These are phyloP conservation scores for Phenganax subtilis DNA, from an alignment of 92 coral and sea anemone species.

Conservation along the genomic window DNA sequence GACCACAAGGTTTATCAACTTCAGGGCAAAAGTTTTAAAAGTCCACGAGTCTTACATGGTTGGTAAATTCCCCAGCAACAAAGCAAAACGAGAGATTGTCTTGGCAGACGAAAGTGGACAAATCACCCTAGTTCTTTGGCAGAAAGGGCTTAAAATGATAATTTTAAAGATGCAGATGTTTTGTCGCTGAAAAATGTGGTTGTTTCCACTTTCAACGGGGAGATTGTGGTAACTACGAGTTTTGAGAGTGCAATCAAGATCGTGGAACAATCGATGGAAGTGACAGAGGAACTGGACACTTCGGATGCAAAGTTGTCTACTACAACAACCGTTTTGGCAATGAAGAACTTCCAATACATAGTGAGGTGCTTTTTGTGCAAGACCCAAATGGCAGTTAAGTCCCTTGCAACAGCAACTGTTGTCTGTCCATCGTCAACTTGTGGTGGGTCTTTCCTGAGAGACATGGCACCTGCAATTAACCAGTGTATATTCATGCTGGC, in stretches of 20 bases:
- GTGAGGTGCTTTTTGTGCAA: too few species aligned
- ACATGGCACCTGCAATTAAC: too few species aligned
- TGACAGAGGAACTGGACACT: not conserved
- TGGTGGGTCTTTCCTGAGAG: too few species aligned
- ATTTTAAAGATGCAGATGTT: not conserved
- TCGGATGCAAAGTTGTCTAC: too few species aligned
- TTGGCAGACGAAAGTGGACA: constrained; percentile 2
- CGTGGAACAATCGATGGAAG: not conserved
- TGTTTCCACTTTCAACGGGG: not conserved
- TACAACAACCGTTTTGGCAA: too few species aligned
- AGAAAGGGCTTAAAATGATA: not conserved
- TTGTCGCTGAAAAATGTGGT: not conserved
- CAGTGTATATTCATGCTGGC: too few species aligned
- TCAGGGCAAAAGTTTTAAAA: not conserved
- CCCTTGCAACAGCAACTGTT: too few species aligned
- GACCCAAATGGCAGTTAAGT: too few species aligned
- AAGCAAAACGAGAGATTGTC: not conserved
- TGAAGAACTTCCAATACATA: too few species aligned
- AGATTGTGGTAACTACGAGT: not conserved
- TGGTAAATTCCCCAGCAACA: not conserved
- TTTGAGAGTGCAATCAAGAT: not conserved
- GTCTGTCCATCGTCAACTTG: too few species aligned
- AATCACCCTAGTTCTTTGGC: not conserved
- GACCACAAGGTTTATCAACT: not conserved
- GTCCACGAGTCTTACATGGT: not conserved